Percentiles rank a stretch among this genome's conserved stretches.
Evolutionary conservation across 2,888 invertebrate genomes (phyloP).

Genomic region (Nysson spinosus): DNA sequence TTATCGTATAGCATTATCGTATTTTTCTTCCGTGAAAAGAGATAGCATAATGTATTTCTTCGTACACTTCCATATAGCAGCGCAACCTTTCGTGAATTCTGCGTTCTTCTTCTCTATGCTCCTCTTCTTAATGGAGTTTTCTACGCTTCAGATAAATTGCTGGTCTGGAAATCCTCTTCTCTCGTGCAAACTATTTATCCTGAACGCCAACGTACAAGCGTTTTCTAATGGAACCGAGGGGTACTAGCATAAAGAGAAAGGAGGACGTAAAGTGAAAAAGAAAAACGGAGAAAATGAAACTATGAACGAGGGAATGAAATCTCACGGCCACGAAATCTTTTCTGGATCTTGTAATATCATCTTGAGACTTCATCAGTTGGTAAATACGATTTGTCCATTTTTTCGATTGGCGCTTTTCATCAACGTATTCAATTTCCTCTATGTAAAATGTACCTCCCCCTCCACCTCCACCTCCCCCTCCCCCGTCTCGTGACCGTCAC

Average conservation of each 20-base stretch:
- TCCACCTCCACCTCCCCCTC: too few relatives aligned
- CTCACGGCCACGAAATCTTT: too few relatives aligned
- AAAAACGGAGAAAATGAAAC: conserved; percentile 29
- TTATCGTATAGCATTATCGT: too few relatives aligned
- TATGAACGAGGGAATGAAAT: too few relatives aligned
- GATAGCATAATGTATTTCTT: conserved; percentile 18
- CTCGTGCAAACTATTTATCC: conserved; percentile 59
- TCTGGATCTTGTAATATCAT: too few relatives aligned
- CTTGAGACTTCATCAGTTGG: too few relatives aligned
- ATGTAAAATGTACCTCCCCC: too few relatives aligned
- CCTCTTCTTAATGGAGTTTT: conserved; percentile 66
- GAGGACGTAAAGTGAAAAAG: background rate
- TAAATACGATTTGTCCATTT: too few relatives aligned
- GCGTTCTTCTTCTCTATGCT: conserved; percentile 18
- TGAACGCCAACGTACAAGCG: conserved; percentile 51
- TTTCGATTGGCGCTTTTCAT: too few relatives aligned
- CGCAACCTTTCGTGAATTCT: conserved; percentile 33
- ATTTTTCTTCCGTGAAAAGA: background rate
- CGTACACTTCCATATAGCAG: conserved; percentile 40
- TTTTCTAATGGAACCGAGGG: conserved; percentile 49
- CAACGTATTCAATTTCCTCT: too few relatives aligned
- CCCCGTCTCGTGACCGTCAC: too few relatives aligned
- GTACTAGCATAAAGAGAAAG: background rate
- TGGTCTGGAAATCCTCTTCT: conserved; percentile 53
- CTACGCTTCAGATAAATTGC: conserved; percentile 62